These are phyloP conservation scores for Phalacrocorax aristotelis DNA, from an alignment of 2,113 vertebrate species.

Conservation along the genomic window DNA sequence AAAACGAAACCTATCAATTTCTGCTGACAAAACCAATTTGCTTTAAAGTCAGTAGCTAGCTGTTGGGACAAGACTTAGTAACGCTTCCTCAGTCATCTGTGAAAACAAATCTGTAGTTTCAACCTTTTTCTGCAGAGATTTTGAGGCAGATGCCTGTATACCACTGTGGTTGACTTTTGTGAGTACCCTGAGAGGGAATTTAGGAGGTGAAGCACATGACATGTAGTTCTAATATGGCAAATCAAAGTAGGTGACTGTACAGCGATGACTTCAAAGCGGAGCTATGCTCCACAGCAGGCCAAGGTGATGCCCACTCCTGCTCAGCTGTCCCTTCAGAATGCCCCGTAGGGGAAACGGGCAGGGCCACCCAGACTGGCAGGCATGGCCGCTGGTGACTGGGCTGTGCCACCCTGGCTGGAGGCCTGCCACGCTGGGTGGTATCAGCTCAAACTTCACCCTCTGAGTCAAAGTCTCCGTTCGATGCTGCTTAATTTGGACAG, in stretches of 20 bases:
- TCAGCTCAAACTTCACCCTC: not conserved
- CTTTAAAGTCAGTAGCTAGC: not conserved
- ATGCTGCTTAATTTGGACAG: not conserved
- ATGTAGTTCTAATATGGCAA: not conserved
- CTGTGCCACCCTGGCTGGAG: not conserved
- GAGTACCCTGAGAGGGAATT: not conserved
- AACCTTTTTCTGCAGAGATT: not conserved
- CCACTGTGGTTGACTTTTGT: not conserved
- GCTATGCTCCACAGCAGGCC: not conserved
- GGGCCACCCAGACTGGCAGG: not conserved
- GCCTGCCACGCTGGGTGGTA: not conserved
- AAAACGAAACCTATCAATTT: not conserved
- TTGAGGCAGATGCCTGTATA: not conserved
- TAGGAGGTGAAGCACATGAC: not conserved
- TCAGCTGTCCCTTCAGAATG: not conserved
- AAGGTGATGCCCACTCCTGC: not conserved
- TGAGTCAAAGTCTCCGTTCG: not conserved
- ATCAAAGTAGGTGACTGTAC: not conserved
- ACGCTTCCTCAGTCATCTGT: not conserved
- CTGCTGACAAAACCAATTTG: not conserved
- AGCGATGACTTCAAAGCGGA: not conserved
- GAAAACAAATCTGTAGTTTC: not conserved
- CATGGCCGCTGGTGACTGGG: accelerated
- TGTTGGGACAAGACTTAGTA: not conserved
- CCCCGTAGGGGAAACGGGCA: not conserved